Evolutionary conservation across 2,888 invertebrate genomes (phyloP).

Genomic region (Acrobasis repandana): DNA sequence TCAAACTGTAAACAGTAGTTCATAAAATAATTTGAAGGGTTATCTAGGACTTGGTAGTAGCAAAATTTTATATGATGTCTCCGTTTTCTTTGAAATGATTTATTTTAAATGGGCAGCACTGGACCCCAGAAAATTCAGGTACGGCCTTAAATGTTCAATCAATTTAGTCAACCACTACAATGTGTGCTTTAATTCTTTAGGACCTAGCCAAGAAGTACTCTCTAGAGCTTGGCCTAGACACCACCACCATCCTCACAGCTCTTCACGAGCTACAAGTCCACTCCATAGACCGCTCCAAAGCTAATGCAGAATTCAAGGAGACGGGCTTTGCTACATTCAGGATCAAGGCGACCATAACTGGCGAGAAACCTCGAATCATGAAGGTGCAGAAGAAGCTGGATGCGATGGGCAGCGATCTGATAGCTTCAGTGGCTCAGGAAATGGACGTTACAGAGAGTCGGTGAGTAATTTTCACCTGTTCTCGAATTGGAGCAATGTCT

Average conservation of each 20-base stretch:
- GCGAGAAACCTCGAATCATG: conserved; percentile 72
- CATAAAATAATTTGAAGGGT: too few species aligned
- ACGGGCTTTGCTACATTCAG: conserved; percentile 89
- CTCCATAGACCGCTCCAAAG: conserved; percentile 88
- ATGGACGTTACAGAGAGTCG: conserved; percentile 63
- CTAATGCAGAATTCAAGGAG: conserved; percentile 86
- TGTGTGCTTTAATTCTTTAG: conserved; percentile 43
- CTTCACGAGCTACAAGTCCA: conserved; percentile 85
- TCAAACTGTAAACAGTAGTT: too few species aligned
- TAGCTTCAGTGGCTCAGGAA: conserved; percentile 75
- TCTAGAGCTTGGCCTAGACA: conserved; percentile 75
- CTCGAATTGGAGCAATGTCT: too few species aligned
- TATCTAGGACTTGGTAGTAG: too few species aligned
- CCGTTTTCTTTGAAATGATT: too few species aligned
- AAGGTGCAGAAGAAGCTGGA: conserved; percentile 83
- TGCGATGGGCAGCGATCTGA: conserved; percentile 80
- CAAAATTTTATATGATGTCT: too few species aligned
- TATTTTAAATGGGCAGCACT: too few species aligned
- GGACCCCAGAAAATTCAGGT: too few species aligned
- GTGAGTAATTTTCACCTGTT: conserved; percentile 45
- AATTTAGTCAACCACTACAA: too few species aligned
- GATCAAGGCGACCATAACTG: conserved; percentile 84
- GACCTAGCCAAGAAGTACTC: conserved; percentile 84
- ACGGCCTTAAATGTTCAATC: too few species aligned
- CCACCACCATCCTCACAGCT: conserved; percentile 77